phyloP scores from a whole-genome alignment of 2,888 invertebrate species.

The Tetanocera ferruginea region DNA sequence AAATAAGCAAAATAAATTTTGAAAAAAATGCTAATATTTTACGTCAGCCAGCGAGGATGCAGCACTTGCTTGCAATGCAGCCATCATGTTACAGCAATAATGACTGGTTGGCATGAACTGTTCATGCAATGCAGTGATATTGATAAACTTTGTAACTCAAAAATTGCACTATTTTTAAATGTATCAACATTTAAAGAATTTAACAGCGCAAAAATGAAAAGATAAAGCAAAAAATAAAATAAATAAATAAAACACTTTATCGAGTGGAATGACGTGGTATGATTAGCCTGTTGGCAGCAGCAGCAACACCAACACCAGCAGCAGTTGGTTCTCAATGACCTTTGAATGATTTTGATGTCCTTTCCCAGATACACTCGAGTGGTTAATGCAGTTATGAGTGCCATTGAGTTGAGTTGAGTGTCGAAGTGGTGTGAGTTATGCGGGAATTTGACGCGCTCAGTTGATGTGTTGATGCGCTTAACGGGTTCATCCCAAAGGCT shows the following conservation, averaged over 20 bases:
- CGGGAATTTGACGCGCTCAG: no score
- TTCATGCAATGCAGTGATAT: background rate
- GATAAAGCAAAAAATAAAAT: background rate
- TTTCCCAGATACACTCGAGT: constrained; percentile 11
- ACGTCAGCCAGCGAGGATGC: background rate
- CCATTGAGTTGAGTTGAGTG: constrained; percentile 1
- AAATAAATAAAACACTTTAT: background rate
- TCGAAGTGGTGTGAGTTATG: no score
- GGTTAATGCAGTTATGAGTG: constrained; percentile 15
- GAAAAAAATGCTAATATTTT: background rate
- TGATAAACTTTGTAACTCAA: background rate
- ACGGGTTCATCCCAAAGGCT: no score
- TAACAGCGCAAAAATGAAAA: background rate
- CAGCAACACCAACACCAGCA: background rate
- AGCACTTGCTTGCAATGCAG: no score
- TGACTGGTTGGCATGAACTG: background rate
- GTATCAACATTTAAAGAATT: constrained; percentile 8
- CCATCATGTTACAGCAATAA: background rate
- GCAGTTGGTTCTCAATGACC: background rate
- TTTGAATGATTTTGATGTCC: constrained; percentile 9
- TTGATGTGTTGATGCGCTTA: no score
- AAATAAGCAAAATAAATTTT: background rate
- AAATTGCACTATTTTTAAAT: background rate
- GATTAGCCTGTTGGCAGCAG: no score
- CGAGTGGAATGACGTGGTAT: no score